Base-by-base conservation (phyloP, 2,797 vertebrate species). In the Rhyacichthys aspro region DNA sequence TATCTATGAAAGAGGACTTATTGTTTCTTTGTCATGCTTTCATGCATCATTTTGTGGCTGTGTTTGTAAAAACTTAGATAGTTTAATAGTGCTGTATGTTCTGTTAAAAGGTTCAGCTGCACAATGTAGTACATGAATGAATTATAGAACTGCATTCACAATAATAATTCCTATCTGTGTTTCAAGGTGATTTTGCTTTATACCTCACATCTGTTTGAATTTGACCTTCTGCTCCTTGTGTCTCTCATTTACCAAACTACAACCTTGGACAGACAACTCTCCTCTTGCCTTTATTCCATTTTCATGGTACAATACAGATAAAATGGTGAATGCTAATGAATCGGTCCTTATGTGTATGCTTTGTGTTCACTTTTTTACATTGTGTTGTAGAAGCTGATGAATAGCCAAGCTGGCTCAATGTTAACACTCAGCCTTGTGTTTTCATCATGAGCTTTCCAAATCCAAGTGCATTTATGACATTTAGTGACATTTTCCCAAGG, bases 361-460 rank as follows among this genome's bases (percentile, higher is more conserved):
- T 82, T 89, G 80, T 83, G 62, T 81, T 83, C 63, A 62, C 43
- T 82, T 54, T 82, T 54, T 63, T 53, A 54, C 62, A 83, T 85
- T 86, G 79, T 84, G 67, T 82, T 80, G 66, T 79, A 52, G 46
- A 38, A 12, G 14, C 70, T 82, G 76, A 84, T 80, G 70, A 79
- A 83, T 70, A 72, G 63, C 55, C 71, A 64, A 38, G 59, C 49
- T 15, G 15, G 46, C 57, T 62, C 8, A 0, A 47, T 70, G 50
- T 15, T 48, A 65, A 55, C 46, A 43, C 68, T 65, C 63, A 47
- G 58, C 41, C 64, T 67, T 19, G 47, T 67, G 54, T 66, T 64
- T 37, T 36, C 37, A 34, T 74, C 56, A 1, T 28, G 42, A 64
- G 73, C 56, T 42, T 63, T 47, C 47, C 14, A 63, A 32, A 63